Evolutionary conservation across 2,888 invertebrate genomes (phyloP), one percentile per base, ranked within the genome.

Genomic region (Xestobium rufovillosum): DNA sequence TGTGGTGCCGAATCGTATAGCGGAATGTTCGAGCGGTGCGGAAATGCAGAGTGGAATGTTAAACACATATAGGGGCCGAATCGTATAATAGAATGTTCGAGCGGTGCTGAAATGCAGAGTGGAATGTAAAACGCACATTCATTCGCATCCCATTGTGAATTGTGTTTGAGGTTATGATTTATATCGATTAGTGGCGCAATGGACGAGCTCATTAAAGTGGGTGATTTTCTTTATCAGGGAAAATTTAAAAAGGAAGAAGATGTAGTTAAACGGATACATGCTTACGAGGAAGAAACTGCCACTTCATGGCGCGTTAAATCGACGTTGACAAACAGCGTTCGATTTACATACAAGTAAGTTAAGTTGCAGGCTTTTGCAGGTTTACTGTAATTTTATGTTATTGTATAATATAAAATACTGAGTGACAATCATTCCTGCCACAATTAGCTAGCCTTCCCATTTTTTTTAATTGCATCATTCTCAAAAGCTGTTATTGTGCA

Each of bases 71-170:
- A n/a, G n/a, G n/a, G n/a, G n/a, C n/a, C n/a, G n/a, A n/a, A n/a
- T n/a, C n/a, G n/a, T n/a, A 19, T n/a, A n/a, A 19, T 19, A 6
- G 23, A 31, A 40, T n/a, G 30, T 36, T 16, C 33, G 37, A 14
- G 43, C 39, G 42, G 55, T 36, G 51, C 54, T 10, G 38, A 50
- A 13, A 34, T 52, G 19, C 27, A 38, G 17, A 16, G 39, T 13
- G 31, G 51, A 23, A 51, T 45, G 34, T 30, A 44, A 26, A 47
- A 54, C 35, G 33, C 41, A 19, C 48, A 52, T 12, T 49, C 51
- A 17, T 32, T 42, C 23, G 46, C 50, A 17, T 51, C 50, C 29
- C 13, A 8, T 8, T 8, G 13, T 25, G 40, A 8, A 8, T 8
- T 13, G 4, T 8, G 8, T 8, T 8, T 4, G 13, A 31, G 9